Evolutionary conservation across 1,140 invertebrate genomes (phyloP), one percentile per base, ranked within the genome.

Genomic region (Himalopsyche phryganea): DNA sequence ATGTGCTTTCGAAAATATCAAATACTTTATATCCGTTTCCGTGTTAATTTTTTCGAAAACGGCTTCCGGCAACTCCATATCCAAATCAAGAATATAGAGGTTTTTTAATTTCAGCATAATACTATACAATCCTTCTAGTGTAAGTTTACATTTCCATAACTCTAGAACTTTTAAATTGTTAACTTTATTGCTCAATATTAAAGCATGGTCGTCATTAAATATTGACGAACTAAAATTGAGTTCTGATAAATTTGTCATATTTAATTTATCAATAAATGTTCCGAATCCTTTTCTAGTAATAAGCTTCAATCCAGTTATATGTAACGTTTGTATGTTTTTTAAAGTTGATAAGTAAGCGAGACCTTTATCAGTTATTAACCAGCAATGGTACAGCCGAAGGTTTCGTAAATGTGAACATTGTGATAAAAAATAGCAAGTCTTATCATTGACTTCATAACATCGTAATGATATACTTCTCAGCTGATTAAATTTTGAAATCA

Each of bases 141-240:
- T 44, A 6, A 62, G 17, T 6, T 54, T 11, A 40, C 60, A 62
- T 11, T 62, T 47, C 60, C 60, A 62, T 32, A 62, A 44, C 28
- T 62, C 60, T 23, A 62, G 9, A 6, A 42, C n/a, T 19, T 51
- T 23, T 35, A 62, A 5, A 18, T 36, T 52, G 19, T 17, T 3
- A 2, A 13, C 18, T 45, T 50, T 54, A 10, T 40, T 15, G 23
- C 38, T 35, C 10, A 62, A 19, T 1, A 20, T 9, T 6, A 50
- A 28, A 15, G 50, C 60, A 11, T 52, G 51, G 14, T 36, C 11
- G 28, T 62, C 55, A 9, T 50, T 50, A 28, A 62, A 58, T 6
- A 32, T 14, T n/a, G 60, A 54, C 11, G 45, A 58, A 42, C 60
- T 62, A 17, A 62, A 50, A 45, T 62, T 62, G 13, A 62, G 17